phyloP scores from a whole-genome alignment of 2,113 vertebrate genomes.

The Chitala chitala region DNA sequence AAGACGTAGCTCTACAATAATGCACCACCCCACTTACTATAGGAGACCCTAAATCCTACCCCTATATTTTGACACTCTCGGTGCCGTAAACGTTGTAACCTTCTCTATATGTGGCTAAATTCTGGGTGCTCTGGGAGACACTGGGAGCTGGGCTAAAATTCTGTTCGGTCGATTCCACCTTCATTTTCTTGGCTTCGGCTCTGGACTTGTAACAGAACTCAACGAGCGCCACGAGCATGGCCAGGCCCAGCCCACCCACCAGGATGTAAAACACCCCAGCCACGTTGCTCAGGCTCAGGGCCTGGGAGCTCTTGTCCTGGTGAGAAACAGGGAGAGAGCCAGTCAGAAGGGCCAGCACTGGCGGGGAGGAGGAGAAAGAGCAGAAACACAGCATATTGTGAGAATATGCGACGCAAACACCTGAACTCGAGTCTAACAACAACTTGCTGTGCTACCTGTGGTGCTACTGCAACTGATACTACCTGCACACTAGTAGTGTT shows the following conservation, averaged over 20 bases:
- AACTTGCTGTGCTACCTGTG: neutral
- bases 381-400: neutral
- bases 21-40: conserved; percentile 84
- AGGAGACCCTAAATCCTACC: conserved; percentile 96
- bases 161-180: conserved; percentile 95
- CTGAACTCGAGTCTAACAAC: too few species aligned
- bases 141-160: conserved; percentile 93
- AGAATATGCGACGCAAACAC: too few species aligned
- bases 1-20: conserved; percentile 71
- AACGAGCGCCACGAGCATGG: conserved; percentile 99
- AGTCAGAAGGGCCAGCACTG: neutral
- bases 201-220: conserved; percentile 99
- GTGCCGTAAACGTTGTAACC: conserved; percentile 99
- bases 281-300: conserved; percentile 98
- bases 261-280: conserved; percentile 99
- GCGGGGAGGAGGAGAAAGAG: neutral
- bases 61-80: conserved; percentile 99
- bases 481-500: neutral
- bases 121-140: conserved; percentile 98
- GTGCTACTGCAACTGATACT: neutral
- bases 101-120: conserved; percentile 99
- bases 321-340: conserved; percentile 52
- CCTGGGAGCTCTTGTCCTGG: conserved; percentile 97
- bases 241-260: conserved; percentile 96
- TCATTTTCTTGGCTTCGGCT: conserved; percentile 99